phyloP scores from a whole-genome alignment of 2,113 vertebrate genomes.

The Chamaea fasciata region DNA sequence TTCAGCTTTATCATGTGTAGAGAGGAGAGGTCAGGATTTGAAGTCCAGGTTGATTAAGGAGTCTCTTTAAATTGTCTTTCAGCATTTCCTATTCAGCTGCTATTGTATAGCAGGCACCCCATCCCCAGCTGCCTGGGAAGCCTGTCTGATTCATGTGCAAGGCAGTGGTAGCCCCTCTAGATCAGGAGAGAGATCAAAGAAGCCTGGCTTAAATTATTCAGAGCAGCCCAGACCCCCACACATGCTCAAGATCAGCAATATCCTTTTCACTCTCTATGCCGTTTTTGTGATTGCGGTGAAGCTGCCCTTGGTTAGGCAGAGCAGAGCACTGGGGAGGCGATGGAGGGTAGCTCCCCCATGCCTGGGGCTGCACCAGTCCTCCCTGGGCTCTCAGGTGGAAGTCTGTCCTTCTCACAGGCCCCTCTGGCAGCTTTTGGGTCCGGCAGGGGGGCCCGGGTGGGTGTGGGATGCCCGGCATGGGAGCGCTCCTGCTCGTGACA shows the following conservation, averaged over 20 bases:
- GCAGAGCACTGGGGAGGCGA: neutral
- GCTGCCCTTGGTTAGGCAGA: neutral
- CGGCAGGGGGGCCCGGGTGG: neutral
- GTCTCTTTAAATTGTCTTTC: constrained; percentile 2
- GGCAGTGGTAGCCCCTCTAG: neutral
- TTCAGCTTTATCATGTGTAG: neutral
- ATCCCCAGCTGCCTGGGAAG: neutral
- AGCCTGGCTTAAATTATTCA: constrained; percentile 26
- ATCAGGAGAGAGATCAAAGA: constrained; percentile 21
- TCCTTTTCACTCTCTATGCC: neutral
- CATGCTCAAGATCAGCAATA: neutral
- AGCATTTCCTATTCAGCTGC: neutral
- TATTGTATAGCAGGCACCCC: neutral
- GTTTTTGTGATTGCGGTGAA: fast-evolving
- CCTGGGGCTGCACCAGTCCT: neutral
- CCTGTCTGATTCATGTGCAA: neutral
- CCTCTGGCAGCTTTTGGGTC: neutral
- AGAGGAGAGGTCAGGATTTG: neutral
- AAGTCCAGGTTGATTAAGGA: neutral
- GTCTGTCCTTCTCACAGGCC: neutral
- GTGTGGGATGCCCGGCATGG: fast-evolving
- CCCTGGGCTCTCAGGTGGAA: fast-evolving
- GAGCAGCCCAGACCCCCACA: neutral
- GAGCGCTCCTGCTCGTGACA: fast-evolving
- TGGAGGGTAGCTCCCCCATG: fast-evolving